Evolutionary conservation across 2,113 vertebrate genomes (phyloP), one percentile per base, ranked within the genome.

Genomic region (Aplodontia rufa): DNA sequence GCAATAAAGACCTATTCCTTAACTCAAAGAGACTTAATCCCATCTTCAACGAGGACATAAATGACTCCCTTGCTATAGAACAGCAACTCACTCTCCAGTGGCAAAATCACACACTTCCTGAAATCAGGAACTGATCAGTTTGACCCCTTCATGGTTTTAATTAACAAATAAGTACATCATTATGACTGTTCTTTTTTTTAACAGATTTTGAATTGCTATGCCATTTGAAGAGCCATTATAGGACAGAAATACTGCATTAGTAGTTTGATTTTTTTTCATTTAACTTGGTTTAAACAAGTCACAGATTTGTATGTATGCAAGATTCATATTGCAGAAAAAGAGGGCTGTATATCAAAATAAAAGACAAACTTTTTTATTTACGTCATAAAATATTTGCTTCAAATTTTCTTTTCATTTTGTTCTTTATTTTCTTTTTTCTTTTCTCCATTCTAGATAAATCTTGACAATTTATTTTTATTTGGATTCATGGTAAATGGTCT

Each of bases 1-100:
- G 96, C 87, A 97, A 60, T 88, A 96, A 97, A 98, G 80, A 62
- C 17, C 2, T 76, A 28, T 5, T 64, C 42, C 35, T 69, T 69
- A 72, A 51, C 26, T 69, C 40, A 80, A 4, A 62, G 14, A 87
- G 3, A 13, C 28, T 8, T 49, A 22, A 47, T 20, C 5, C 47
- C 14, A 24, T 32, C 28, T 75, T 62, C 62, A 66, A 10, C 8
- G 22, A 51, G 93, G 78, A 94, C 93, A 79, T 93, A 97, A 98
- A 87, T 64, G 85, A 89, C 62, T 94, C 22, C 84, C 64, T n/a
- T 62, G 86, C 6, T 89, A n/a, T 82, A 97, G 80, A 93, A 75
- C 94, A 66, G 68, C 79, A 95, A 96, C 47, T 90, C 64, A 91
- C 66, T 93, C 89, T 93, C 85, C 88, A 97, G 45, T 17, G 47